Base-by-base conservation (phyloP, 1,140 invertebrate genomes). In the Ladona fulva region DNA sequence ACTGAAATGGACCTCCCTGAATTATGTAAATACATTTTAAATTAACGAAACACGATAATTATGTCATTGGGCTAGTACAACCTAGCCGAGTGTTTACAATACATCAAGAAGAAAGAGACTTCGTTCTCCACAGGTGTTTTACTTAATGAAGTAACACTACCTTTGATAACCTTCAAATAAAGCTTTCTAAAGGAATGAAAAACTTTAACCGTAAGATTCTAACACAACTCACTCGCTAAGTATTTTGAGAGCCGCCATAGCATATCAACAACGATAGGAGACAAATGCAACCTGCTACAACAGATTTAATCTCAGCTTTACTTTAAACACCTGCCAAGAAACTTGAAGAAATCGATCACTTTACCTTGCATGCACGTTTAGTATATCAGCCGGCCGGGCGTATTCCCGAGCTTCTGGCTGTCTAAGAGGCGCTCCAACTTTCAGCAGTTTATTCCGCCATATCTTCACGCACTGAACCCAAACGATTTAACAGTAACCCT, bases 351-450 rank as follows among this genome's bases (percentile, higher is more conserved):
- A 73, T 77, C 73, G 37, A 74, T 77, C 73, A 44, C 73, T 24
- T 78, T 74, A 77, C 77, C 25, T 37, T 25, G 29, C 74, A 37
- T 25, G 78, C 73, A 59, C 77, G 29, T 37, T 29, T 76, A 73
- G 24, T 22, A 66, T 59, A 73, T 59, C 44, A 25, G 75, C 76
- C 42, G 77, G 24, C 29, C 44, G 22, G 25, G 42, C 42, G 74
- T 74, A 77, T 44, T 37, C n/a, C 76, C 29, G 29, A 52, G 74
- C 77, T 77, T 77, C 78, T 77, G 44, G 76, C 78, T 74, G 52
- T 74, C 44, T 66, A 76, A 75, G 76, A 76, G 78, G 76, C 77
- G 73, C 77, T 78, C 78, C 74, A 74, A 74, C 78, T 78, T 79
- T 78, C 76, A 78, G 52, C 66, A 42, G 76, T 78, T 75, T 75